Base-by-base conservation (phyloP, 2,888 invertebrate genomes). In the Sceliomorpha sp. region DNA sequence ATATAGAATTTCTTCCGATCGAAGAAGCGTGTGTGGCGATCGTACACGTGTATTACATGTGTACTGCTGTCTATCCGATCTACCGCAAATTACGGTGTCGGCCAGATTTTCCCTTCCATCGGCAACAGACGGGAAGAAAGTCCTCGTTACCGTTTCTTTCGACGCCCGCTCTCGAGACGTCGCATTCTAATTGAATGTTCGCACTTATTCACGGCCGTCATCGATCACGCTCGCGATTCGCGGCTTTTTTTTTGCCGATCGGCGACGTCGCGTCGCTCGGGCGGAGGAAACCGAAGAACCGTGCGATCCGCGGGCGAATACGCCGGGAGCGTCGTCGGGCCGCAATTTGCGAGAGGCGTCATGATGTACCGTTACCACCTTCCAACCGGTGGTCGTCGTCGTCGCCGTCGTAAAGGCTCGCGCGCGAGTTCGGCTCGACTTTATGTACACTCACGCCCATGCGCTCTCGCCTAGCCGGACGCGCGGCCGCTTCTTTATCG, bases 131-230 rank as follows among this genome's bases (percentile, higher is more conserved):
- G n/a, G n/a, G 70, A 70, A 75, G 76, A 74, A 77, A 74, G 75
- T 66, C 73, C 79, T 80, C 73, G 80, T 81, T 81, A 81, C 77
- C 74, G 74, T 79, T 77, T 79, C 76, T 75, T 79, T 74, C 70
- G 75, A 73, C 74, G 73, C n/a, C n/a, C n/a, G 50, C 73, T 64
- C 63, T 70, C 56, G 51, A 60, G 56, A 67, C 40, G 55, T 50
- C 10, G 60, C 64, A 68, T 68, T 70, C 70, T 72, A 72, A 72
- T 72, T 70, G 70, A 72, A 70, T 72, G 67, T 63, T 68, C 59
- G 62, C 60, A 59, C 58, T 62, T 59, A 55, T 72, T 70, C 70
- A 72, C 63, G 67, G 67, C 59, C 68, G 60, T 37, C 66, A 53
- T 17, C 60, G 64, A 64, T 69, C 55, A 56, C 29, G 53, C 62